Evolutionary conservation across 2,888 invertebrate genomes (phyloP).

Genomic region (Drepanosiphum platanoidis): DNA sequence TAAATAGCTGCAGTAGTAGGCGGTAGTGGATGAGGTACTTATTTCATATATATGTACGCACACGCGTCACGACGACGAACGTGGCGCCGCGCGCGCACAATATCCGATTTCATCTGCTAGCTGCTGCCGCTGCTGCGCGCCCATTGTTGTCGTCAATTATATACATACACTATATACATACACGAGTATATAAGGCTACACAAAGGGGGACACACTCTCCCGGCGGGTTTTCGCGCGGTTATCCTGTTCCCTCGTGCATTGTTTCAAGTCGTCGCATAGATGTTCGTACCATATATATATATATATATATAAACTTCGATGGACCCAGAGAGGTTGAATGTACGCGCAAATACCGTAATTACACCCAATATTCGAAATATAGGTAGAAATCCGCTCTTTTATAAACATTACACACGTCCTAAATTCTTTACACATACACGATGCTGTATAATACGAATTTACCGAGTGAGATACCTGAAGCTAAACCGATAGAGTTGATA

Average conservation of each 20-base stretch:
- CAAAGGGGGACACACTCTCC: neutral
- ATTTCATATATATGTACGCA: neutral
- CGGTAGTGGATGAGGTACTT: neutral
- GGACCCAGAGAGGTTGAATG: no score
- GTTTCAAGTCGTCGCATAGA: constrained; percentile 6
- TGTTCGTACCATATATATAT: neutral
- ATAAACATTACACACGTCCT: no score
- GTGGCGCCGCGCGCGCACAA: constrained; percentile 56
- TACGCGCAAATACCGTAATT: no score
- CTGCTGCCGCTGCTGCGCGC: constrained; percentile 8
- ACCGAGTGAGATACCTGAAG: no score
- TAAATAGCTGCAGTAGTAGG: neutral
- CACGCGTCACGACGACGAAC: constrained; percentile 40
- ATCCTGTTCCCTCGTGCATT: constrained; percentile 2
- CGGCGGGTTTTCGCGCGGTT: constrained; percentile 2
- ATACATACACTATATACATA: neutral
- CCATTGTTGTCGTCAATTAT: constrained; percentile 43
- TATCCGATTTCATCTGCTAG: constrained; percentile 57
- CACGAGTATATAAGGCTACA: neutral
- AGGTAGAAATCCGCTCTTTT: no score
- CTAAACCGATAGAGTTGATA: no score
- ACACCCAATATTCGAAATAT: no score
- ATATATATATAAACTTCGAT: no score
- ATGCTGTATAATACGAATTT: no score
- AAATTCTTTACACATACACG: no score